Conservation (phyloP, 2,113 vertebrate genomes). For the Colossoma macropomum region DNA sequence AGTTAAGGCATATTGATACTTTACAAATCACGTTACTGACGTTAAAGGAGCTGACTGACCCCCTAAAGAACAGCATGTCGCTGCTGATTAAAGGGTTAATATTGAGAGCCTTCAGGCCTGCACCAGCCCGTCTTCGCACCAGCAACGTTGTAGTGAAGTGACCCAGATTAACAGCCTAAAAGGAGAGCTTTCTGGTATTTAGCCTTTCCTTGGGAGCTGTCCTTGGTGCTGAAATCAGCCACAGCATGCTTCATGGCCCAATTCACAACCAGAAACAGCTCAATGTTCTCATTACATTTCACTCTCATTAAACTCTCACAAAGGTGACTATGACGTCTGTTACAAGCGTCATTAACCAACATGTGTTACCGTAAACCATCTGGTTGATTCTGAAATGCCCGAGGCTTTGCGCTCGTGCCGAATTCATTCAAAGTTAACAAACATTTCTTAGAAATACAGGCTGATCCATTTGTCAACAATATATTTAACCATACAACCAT, state of each 20-base stretch:
- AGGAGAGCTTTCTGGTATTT: conserved; percentile 19
- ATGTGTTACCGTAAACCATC: not conserved
- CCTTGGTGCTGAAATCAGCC: conserved; percentile 54
- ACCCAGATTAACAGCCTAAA: not conserved
- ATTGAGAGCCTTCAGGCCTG: not conserved
- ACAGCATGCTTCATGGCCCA: not conserved
- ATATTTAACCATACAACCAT: too few species aligned
- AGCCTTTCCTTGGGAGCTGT: conserved; percentile 34
- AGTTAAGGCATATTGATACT: too few species aligned
- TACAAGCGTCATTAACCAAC: not conserved
- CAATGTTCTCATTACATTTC: not conserved
- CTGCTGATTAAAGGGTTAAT: not conserved
- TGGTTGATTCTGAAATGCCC: not conserved
- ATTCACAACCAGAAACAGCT: not conserved
- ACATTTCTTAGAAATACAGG: too few species aligned
- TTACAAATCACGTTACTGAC: too few species aligned
- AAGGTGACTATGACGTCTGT: not conserved
- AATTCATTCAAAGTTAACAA: too few species aligned
- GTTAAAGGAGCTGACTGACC: too few species aligned
- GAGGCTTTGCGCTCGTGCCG: not conserved
- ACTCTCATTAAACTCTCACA: not conserved
- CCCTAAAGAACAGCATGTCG: too few species aligned
- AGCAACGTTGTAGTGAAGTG: not conserved
- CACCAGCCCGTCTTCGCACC: not conserved
- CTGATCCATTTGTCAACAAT: too few species aligned